A percentile compares a stretch with the other conserved stretches of the same genome.
These are phyloP conservation scores for Neelides sp. DNA, from an alignment of 1,140 invertebrate species.

Conservation along the genomic window DNA sequence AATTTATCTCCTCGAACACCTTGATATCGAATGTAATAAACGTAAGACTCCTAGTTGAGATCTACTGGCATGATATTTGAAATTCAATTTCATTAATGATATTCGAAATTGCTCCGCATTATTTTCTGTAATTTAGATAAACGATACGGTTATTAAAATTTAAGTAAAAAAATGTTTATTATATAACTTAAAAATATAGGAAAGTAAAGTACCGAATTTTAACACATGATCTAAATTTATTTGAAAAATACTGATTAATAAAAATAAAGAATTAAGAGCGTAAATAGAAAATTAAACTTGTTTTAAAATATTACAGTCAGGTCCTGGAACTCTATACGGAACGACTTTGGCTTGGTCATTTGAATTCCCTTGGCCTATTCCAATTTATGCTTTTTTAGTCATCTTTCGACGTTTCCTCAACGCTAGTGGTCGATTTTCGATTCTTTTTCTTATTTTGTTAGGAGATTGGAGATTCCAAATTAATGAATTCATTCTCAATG, in stretches of 20 bases:
- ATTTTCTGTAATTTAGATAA: not conserved
- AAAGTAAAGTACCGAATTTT: not conserved
- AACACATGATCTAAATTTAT: not conserved
- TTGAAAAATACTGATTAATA: not conserved
- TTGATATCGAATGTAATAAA: too few species aligned
- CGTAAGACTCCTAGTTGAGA: not conserved
- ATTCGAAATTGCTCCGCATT: not conserved
- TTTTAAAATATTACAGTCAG: conserved; percentile 6
- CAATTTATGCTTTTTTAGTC: conserved; percentile 1
- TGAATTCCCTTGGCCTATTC: not conserved
- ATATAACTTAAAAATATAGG: too few species aligned
- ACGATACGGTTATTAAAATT: not conserved
- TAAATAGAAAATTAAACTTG: not conserved
- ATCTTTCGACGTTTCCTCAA: not conserved
- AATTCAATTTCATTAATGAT: conserved; percentile 17
- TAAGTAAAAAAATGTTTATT: not conserved
- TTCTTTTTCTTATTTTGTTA: not conserved
- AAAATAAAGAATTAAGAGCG: not conserved
- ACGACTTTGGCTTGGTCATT: not conserved
- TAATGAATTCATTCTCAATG: not conserved
- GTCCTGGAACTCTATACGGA: conserved; percentile 12
- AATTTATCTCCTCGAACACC: too few species aligned
- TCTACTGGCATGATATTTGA: conserved; percentile 10
- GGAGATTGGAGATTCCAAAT: not conserved
- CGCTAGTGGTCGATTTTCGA: not conserved